Conservation (phyloP, 2,888 invertebrate genomes). For the Rotaria sp. region DNA sequence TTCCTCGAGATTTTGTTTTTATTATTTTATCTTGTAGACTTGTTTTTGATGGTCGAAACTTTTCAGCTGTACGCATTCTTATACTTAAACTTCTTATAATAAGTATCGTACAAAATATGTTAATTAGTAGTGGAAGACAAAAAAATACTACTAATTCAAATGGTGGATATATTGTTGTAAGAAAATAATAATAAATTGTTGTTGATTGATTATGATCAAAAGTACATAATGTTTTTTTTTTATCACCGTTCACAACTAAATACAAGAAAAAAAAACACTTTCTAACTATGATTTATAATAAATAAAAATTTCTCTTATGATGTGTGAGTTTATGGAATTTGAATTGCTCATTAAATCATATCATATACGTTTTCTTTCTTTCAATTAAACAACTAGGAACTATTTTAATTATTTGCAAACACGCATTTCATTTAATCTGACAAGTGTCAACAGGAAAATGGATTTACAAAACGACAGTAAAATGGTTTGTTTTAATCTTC, state of each 20-base stretch:
- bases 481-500: no score
- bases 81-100: slow-evolving; percentile 19
- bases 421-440: not conserved
- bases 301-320: no score
- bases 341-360: no score
- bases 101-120: not conserved
- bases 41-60: not conserved
- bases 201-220: not conserved
- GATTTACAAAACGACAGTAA: no score
- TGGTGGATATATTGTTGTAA: not conserved
- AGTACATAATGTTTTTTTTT: not conserved
- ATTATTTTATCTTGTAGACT: not conserved
- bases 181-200: not conserved
- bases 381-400: no score
- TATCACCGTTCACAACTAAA: not conserved
- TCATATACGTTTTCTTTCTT: no score
- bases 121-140: not conserved
- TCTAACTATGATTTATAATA: no score
- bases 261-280: not conserved
- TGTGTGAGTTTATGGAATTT: no score
- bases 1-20: no score
- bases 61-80: slow-evolving; percentile 5
- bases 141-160: slow-evolving; percentile 10
- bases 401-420: no score
- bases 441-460: not conserved